Evolutionary conservation across 2,113 vertebrate genomes (phyloP), one percentile per base, ranked within the genome.

Genomic region (Leuciscus idus): DNA sequence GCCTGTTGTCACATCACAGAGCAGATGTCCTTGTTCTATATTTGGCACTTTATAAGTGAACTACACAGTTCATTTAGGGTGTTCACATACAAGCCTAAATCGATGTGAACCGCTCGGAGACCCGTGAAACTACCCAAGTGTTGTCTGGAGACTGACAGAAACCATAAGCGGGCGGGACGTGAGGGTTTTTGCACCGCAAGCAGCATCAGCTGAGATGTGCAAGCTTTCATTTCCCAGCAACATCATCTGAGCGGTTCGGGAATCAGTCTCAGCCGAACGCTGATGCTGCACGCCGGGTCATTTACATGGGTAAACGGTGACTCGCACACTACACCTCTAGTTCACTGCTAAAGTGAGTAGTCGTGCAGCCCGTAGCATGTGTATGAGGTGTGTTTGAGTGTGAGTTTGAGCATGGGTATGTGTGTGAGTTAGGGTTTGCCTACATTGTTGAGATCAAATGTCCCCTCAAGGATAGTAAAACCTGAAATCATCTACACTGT

Each of bases 321-420:
- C 17, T 52, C 13, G 46, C 46, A 15, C 4, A 30, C 48, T 52
- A 52, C 50, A 19, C n/a, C n/a, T 52, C 74, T 33, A 1, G 30
- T 30, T 33, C 4, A 23, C 52, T 39, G 11, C 52, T 59, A 1
- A 6, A 57, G 12, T 59, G 21, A 33, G 17, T 3, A 77, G 50
- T 23, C 19, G 84, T 82, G 90, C 90, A 87, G 85, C 57, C 82
- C 57, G 89, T 79, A 84, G 64, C 75, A 82, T 78, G 85, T 81
- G 50, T 59, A 5, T 21, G 2, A 12, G 8, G 17, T 59, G 66
- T 61, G n/a, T 6, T 15, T 64, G 55, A 48, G 55, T 77, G 79
- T 76, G 81, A 57, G 21, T 62, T 1, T 77, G 6, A 21, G 68
- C 33, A 19, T n/a, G 11, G 30, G 43, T 83, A 1, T 73, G 66